Conservation (phyloP, 2,888 invertebrate species). For the Dasypolia templi region DNA sequence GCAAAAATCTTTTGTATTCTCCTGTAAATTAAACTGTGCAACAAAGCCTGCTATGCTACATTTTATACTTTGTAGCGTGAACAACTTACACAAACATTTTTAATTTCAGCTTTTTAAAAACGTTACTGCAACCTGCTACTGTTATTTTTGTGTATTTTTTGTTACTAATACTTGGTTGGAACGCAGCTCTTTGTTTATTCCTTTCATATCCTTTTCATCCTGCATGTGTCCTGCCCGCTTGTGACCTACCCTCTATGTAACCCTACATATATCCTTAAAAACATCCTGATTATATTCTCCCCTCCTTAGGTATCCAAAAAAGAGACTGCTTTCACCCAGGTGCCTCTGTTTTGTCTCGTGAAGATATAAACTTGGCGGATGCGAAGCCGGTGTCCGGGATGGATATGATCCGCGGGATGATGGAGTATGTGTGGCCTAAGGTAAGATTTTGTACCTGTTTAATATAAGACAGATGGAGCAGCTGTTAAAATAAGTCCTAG, state of each 20-base stretch:
- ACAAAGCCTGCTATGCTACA: slow-evolving; percentile 2
- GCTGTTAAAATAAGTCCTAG: slow-evolving; percentile 16
- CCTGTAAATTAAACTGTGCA: slow-evolving; percentile 6
- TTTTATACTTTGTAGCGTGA: slow-evolving; percentile 30
- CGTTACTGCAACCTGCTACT: slow-evolving; percentile 12
- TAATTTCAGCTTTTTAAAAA: slow-evolving; percentile 11
- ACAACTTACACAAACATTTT: slow-evolving; percentile 18
- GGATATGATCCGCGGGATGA: slow-evolving; percentile 97
- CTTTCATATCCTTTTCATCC: slow-evolving; percentile 51
- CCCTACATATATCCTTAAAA: slow-evolving; percentile 55
- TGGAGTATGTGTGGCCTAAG: slow-evolving; percentile 98
- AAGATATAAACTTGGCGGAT: slow-evolving; percentile 91
- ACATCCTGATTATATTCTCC: slow-evolving; percentile 73
- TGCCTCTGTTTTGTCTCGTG: slow-evolving; percentile 92
- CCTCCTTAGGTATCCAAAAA: slow-evolving; percentile 89
- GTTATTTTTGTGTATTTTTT: slow-evolving; percentile 58
- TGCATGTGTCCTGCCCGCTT: slow-evolving; percentile 67
- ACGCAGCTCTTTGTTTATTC: slow-evolving; percentile 80
- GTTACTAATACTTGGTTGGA: slow-evolving; percentile 88
- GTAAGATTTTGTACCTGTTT: slow-evolving; percentile 81
- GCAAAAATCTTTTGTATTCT: not conserved
- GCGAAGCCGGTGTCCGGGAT: slow-evolving; percentile 91
- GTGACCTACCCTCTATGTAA: slow-evolving; percentile 47
- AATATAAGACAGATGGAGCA: slow-evolving; percentile 12
- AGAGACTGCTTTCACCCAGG: slow-evolving; percentile 98